Percentiles rank a stretch among this genome's conserved stretches.
These are phyloP conservation scores for Torymus auratus DNA, from an alignment of 2,888 invertebrate species.

Conservation along the genomic window DNA sequence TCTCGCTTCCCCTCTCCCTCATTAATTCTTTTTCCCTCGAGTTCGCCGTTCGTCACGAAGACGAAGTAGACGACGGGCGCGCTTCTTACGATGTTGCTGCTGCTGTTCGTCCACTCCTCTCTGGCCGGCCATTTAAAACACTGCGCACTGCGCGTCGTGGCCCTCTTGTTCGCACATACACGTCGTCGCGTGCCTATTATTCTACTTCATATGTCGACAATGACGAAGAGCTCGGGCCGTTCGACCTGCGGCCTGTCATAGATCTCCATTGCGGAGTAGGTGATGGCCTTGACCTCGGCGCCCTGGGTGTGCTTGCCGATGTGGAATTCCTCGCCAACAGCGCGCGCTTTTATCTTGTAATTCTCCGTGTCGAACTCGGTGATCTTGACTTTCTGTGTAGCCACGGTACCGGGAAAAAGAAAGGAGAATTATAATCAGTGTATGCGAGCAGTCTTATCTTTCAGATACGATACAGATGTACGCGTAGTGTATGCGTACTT, in stretches of 20 bases:
- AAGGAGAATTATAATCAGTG: constrained; percentile 28
- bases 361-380: constrained; percentile 90
- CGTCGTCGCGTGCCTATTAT: no score
- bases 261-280: constrained; percentile 99
- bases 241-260: constrained; percentile 84
- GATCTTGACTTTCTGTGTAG: constrained; percentile 87
- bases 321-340: constrained; percentile 95
- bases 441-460: not conserved
- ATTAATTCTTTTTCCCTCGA: not conserved
- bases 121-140: constrained; percentile 32
- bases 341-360: constrained; percentile 85
- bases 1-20: constrained; percentile 1
- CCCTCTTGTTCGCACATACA: no score
- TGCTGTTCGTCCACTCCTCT: not conserved
- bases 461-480: not conserved
- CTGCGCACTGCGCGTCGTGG: not conserved
- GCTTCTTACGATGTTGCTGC: not conserved
- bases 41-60: not conserved
- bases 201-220: constrained; percentile 91
- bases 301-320: constrained; percentile 97
- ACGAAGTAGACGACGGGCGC: no score
- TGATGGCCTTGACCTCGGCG: constrained; percentile 99
- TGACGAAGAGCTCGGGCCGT: constrained; percentile 94
- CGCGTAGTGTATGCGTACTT: no score
- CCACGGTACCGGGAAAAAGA: constrained; percentile 66